A percentile compares a stretch with the other conserved stretches of the same genome.
phyloP scores from a whole-genome alignment of 2,888 invertebrate species.

The Lordiphosa andalusiaca region DNA sequence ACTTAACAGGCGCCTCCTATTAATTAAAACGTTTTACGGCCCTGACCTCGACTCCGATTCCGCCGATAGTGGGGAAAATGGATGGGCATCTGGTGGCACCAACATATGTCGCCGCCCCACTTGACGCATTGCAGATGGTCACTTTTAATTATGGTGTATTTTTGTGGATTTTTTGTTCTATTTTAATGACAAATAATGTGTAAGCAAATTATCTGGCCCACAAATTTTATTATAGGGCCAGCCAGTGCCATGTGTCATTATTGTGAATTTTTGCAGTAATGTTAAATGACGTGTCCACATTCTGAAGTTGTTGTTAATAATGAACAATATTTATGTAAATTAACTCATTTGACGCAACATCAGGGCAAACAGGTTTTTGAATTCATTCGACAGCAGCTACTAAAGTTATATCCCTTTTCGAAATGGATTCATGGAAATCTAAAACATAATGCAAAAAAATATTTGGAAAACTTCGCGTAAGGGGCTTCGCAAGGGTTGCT shows the following conservation, averaged over 20 bases:
- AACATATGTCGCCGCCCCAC: slow-evolving; percentile 16
- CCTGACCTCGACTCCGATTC: slow-evolving; percentile 6
- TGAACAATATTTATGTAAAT: too few species aligned
- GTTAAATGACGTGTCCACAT: background rate
- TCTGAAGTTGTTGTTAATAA: background rate
- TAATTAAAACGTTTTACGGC: slow-evolving; percentile 31
- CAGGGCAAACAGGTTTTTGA: too few species aligned
- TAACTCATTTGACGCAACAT: too few species aligned
- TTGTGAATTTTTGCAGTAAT: slow-evolving; percentile 5
- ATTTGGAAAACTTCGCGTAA: too few species aligned
- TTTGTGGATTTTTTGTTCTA: slow-evolving; percentile 43
- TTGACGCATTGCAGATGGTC: slow-evolving; percentile 38
- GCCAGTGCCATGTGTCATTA: slow-evolving; percentile 3
- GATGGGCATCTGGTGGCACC: slow-evolving; percentile 12
- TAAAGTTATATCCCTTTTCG: too few species aligned
- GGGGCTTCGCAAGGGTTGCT: too few species aligned
- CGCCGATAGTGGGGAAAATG: slow-evolving; percentile 6
- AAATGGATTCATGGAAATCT: too few species aligned
- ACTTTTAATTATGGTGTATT: slow-evolving; percentile 49
- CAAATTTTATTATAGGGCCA: slow-evolving; percentile 42
- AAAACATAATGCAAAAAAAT: too few species aligned
- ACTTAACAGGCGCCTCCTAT: slow-evolving; percentile 13
- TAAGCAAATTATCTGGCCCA: slow-evolving; percentile 40
- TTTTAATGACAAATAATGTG: slow-evolving; percentile 57
- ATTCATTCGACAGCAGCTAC: too few species aligned